Conservation (phyloP, 2,888 invertebrate species). For the Zaprionus obscuricornis region DNA sequence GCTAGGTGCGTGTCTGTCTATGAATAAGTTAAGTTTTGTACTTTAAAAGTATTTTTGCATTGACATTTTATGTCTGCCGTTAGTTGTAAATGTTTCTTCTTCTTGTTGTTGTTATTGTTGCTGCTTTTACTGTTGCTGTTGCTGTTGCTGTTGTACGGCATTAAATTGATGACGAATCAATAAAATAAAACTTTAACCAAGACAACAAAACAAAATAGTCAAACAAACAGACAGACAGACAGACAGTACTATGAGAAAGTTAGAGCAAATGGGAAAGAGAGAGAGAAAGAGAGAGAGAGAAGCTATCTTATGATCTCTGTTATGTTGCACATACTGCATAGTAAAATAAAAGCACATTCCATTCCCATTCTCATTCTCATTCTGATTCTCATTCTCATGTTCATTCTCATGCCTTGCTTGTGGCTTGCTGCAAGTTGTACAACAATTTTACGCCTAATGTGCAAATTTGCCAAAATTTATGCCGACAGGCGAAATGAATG, state of each 20-base stretch:
- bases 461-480: constrained; percentile 73
- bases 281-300: too few species aligned
- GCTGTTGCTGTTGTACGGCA: not conserved
- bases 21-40: constrained; percentile 35
- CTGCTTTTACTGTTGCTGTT: constrained; percentile 4
- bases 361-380: too few species aligned
- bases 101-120: constrained; percentile 7
- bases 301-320: too few species aligned
- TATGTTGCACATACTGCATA: too few species aligned
- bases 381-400: too few species aligned
- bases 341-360: too few species aligned
- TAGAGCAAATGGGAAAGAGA: too few species aligned
- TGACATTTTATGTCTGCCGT: constrained; percentile 64
- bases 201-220: constrained; percentile 47
- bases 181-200: constrained; percentile 63
- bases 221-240: constrained; percentile 9
- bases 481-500: constrained; percentile 67
- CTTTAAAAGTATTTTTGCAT: constrained; percentile 72
- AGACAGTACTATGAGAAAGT: too few species aligned
- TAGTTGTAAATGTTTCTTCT: constrained; percentile 26
- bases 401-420: too few species aligned
- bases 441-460: constrained; percentile 68
- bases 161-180: constrained; percentile 73
- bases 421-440: too few species aligned
- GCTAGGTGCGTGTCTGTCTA: constrained; percentile 33